Evolutionary conservation across 2,113 vertebrate species (phyloP).

Genomic region (Gulo gulo): DNA sequence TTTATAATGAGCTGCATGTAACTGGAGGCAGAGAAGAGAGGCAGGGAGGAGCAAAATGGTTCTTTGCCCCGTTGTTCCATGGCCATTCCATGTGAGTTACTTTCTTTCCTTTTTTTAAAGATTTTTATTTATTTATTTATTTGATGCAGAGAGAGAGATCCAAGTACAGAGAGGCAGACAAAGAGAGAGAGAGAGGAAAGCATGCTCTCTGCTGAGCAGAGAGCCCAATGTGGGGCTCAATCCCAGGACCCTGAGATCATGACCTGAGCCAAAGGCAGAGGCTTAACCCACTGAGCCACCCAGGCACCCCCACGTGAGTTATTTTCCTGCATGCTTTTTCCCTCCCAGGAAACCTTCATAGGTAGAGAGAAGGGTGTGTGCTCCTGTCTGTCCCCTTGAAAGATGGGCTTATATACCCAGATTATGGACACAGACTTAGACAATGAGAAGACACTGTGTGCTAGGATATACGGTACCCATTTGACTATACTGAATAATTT

Average conservation of each 20-base stretch:
- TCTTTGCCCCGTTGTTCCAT: not conserved
- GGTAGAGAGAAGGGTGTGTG: not conserved
- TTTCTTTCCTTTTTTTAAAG: not conserved
- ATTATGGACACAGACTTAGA: not conserved
- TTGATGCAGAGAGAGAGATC: too few species aligned
- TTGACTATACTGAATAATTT: not conserved
- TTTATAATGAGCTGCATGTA: not conserved
- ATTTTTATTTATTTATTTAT: too few species aligned
- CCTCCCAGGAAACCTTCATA: not conserved
- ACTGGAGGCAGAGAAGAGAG: not conserved
- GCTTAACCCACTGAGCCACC: too few species aligned
- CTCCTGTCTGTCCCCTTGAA: not conserved
- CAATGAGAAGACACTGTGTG: not conserved
- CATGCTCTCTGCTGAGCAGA: too few species aligned
- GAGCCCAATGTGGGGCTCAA: too few species aligned
- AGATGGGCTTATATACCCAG: not conserved
- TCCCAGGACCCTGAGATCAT: too few species aligned
- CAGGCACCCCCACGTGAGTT: not conserved
- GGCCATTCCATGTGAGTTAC: not conserved
- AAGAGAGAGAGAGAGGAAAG: too few species aligned
- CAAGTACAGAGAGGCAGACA: too few species aligned
- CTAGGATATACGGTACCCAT: accelerated
- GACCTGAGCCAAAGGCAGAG: too few species aligned
- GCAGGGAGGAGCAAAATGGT: not conserved
- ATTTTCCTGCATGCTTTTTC: not conserved